These are phyloP conservation scores for Smutsia gigantea DNA, from an alignment of 2,797 vertebrate genomes.

Conservation along the genomic window DNA sequence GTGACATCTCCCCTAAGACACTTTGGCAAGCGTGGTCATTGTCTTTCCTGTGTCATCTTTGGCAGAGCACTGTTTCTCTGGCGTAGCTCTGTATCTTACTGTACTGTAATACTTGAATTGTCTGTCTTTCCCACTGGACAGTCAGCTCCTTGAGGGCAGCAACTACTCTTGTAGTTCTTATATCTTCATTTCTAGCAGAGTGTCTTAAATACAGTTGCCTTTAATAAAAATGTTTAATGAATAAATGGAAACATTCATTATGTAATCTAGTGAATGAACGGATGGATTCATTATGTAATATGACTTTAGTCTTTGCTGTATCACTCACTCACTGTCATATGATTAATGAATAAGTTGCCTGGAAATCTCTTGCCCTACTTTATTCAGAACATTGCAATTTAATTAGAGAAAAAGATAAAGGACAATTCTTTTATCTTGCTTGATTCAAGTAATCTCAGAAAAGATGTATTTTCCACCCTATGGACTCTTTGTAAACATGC, in stretches of 20 bases:
- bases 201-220: not conserved
- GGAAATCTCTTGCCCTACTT: constrained; percentile 63
- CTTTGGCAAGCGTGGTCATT: not conserved
- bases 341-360: constrained; percentile 61
- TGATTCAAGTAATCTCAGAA: not conserved
- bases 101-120: not conserved
- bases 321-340: constrained; percentile 45
- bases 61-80: not conserved
- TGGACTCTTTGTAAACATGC: not conserved
- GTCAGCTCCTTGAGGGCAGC: constrained; percentile 4
- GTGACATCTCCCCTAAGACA: not conserved
- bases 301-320: constrained; percentile 24
- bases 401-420: constrained; percentile 51
- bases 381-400: constrained; percentile 68
- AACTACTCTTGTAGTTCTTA: not conserved
- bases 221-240: constrained; percentile 39
- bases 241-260: constrained; percentile 23
- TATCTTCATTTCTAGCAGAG: not conserved
- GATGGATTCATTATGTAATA: constrained; percentile 41
- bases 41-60: not conserved
- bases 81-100: not conserved
- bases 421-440: constrained; percentile 26
- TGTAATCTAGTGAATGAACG: constrained; percentile 54
- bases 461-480: not conserved
- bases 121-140: not conserved